Base-by-base conservation (phyloP, 2,888 invertebrate species). In the Lasioglossum marginatum region DNA sequence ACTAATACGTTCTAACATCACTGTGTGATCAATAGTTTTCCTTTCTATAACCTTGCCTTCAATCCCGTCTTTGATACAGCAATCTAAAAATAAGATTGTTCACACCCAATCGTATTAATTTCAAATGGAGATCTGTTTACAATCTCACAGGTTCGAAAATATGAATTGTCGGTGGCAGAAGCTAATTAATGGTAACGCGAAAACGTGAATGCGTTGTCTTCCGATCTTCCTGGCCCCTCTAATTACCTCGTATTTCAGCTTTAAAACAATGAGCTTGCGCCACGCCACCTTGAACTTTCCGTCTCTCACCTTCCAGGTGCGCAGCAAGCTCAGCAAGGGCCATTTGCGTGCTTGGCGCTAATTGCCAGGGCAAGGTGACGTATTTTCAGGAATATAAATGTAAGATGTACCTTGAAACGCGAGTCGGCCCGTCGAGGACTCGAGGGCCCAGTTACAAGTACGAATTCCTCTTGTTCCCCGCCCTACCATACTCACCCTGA, bases 371-470 rank as follows among this genome's bases (percentile, higher is more conserved):
- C 82, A 85, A 88, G 85, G 79, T 81, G 90, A 83, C 79, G 82
- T 89, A 85, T 89, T 89, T 90, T 90, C 85, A 90, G 82, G 80
- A 80, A 79, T 27, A 19, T 75, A 72, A 82, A 80, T 48, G 79
- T 84, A 87, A 79, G 68, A 37, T 27, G 48, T 48, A 72, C 52
- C 82, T 74, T 48, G 77, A 79, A 83, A 70, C 34, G 52, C 60
- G 79, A 70, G 23, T 48, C 74, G 16, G 40, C 10, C 70, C 31
- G 31, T 40, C 40, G 40, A 63, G 31, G 73, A 79, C 85, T 85
- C 48, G 80, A 84, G 60, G 63, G 71, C 63, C 66, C 57, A 16
- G 71, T 79, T 66, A 60, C 72, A 63, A 84, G 74, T 70, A 80
- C 76, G 78, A 89, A 76, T 85, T 77, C 57, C 63, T 43, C 63